phyloP scores from a whole-genome alignment of 1,140 invertebrate genomes.

The Apis cerana region DNA sequence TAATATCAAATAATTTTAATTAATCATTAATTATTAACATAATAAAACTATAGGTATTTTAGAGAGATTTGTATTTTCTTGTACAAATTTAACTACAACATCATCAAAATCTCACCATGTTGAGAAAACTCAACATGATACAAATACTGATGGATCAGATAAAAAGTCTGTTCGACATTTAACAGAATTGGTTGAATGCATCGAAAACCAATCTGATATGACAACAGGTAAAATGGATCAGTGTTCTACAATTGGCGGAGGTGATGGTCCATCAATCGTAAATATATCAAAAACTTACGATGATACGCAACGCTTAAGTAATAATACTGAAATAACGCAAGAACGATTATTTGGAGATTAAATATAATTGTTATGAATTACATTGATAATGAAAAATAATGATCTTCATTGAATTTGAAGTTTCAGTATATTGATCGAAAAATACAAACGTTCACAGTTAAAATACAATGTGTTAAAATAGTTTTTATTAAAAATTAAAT shows the following conservation, averaged over 20 bases:
- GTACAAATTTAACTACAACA: conserved; percentile 47
- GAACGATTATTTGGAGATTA: conserved; percentile 34
- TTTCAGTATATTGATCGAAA: neutral
- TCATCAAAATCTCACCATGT: neutral
- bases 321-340: conserved; percentile 19
- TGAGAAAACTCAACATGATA: conserved; percentile 8
- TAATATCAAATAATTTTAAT: neutral
- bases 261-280: conserved; percentile 64
- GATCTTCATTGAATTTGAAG: neutral
- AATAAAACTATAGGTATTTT: conserved; percentile 58
- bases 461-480: neutral
- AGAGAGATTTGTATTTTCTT: conserved; percentile 60
- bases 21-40: neutral
- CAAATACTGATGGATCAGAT: neutral
- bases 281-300: conserved; percentile 58
- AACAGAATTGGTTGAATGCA: conserved; percentile 6
- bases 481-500: neutral
- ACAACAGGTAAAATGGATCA: conserved; percentile 26
- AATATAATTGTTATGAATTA: neutral
- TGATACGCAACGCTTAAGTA: conserved; percentile 58
- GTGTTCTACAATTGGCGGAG: conserved; percentile 64
- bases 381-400: neutral
- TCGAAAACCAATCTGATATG: conserved; percentile 1
- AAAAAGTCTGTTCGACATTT: conserved; percentile 17
- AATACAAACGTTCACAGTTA: neutral